phyloP scores from a whole-genome alignment of 2,888 invertebrate genomes.

The Eupelmus urozonus region DNA sequence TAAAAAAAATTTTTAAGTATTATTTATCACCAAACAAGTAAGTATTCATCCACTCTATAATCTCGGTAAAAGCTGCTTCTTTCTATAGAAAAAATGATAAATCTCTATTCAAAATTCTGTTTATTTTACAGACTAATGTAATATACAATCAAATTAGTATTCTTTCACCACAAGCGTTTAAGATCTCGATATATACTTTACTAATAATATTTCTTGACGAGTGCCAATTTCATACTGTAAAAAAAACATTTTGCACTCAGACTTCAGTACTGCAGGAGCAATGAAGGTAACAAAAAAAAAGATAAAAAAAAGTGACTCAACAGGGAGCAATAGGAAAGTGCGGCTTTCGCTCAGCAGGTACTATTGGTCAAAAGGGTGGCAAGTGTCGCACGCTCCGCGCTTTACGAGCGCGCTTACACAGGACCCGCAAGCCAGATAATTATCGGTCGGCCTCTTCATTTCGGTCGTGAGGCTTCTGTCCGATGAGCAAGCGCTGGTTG shows the following conservation, averaged over 20 bases:
- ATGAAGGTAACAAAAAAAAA: constrained; percentile 6
- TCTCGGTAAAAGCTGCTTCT: no score
- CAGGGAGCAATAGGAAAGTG: constrained; percentile 21
- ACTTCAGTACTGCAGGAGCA: neutral
- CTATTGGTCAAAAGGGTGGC: constrained; percentile 19
- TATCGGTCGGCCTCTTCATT: constrained; percentile 57
- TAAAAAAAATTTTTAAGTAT: no score
- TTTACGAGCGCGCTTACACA: constrained; percentile 62
- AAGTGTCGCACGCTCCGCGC: constrained; percentile 2
- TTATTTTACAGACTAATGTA: no score
- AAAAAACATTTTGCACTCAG: neutral
- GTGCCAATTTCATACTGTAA: neutral
- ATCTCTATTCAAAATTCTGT: no score
- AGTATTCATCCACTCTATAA: no score
- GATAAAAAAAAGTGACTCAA: neutral
- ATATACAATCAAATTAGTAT: no score
- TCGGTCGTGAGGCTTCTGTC: constrained; percentile 37
- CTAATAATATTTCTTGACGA: no score
- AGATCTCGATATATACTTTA: no score
- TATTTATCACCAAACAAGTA: no score
- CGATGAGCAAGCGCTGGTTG: neutral
- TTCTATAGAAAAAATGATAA: no score
- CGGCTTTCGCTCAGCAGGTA: constrained; percentile 33
- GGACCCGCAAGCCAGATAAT: constrained; percentile 60
- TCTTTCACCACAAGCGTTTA: no score